Percentiles rank a stretch among this genome's conserved stretches.
These are phyloP conservation scores for Ophion ellenae DNA, from an alignment of 2,888 invertebrate species.

Conservation along the genomic window DNA sequence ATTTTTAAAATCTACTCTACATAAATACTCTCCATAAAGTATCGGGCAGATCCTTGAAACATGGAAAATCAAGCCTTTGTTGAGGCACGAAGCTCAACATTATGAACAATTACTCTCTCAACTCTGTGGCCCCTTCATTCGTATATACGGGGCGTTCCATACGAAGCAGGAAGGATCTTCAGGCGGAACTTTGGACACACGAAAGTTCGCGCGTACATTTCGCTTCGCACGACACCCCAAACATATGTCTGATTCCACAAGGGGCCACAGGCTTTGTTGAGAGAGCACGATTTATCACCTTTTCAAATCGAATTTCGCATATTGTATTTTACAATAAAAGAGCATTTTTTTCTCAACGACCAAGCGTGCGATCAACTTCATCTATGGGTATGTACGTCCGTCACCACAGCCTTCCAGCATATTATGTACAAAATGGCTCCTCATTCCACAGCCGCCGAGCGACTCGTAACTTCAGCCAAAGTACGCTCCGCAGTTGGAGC, in stretches of 20 bases:
- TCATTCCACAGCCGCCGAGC: not conserved
- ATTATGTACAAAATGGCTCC: constrained; percentile 46
- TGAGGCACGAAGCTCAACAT: constrained; percentile 11
- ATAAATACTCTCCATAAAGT: constrained; percentile 27
- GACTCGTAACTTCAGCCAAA: constrained; percentile 85
- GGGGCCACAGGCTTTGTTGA: constrained; percentile 28
- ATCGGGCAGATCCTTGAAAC: constrained; percentile 45
- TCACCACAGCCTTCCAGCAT: constrained; percentile 44
- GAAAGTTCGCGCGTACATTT: not conserved
- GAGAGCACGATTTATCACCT: constrained; percentile 42
- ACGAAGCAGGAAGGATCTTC: not conserved
- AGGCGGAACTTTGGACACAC: not conserved
- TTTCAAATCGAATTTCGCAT: constrained; percentile 26
- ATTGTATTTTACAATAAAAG: constrained; percentile 1
- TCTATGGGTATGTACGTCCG: constrained; percentile 28
- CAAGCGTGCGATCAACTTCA: not conserved
- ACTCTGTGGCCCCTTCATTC: constrained; percentile 17
- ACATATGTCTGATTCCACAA: not conserved
- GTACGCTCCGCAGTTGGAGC: constrained; percentile 94
- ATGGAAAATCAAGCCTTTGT: constrained; percentile 18
- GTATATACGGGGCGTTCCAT: constrained; percentile 10
- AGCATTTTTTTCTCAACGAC: constrained; percentile 6
- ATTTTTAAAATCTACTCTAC: constrained; percentile 23
- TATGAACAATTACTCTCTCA: constrained; percentile 30
- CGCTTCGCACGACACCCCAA: not conserved